A percentile compares a stretch with the other conserved stretches of the same genome.
These are phyloP conservation scores for Tipula lateralis DNA, from an alignment of 2,888 invertebrate genomes.

Conservation along the genomic window DNA sequence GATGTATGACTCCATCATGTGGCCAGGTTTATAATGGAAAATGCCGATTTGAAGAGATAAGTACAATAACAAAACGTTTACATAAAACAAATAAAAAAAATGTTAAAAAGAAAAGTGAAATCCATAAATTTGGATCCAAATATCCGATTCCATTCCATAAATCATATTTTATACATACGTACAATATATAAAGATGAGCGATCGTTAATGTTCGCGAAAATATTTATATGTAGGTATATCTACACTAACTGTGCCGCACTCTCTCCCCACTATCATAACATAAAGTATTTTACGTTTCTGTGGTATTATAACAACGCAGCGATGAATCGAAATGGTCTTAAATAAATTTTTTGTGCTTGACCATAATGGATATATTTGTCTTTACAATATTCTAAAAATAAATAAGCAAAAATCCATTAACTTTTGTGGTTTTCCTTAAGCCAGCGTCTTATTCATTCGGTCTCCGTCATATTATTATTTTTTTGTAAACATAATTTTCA, in stretches of 20 bases:
- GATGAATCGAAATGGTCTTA: background rate
- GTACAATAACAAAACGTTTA: background rate
- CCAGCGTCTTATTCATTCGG: background rate
- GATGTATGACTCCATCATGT: slow-evolving; percentile 7
- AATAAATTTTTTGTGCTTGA: background rate
- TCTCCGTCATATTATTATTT: background rate
- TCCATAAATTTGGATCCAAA: slow-evolving; percentile 19
- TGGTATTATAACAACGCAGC: background rate
- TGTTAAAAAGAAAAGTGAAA: background rate
- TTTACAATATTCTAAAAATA: slow-evolving; percentile 19
- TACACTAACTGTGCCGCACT: background rate
- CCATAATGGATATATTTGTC: slow-evolving; percentile 11
- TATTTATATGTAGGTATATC: background rate
- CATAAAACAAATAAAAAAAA: background rate
- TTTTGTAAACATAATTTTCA: background rate
- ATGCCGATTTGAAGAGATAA: slow-evolving; percentile 5
- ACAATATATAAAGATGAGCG: background rate
- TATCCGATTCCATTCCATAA: background rate
- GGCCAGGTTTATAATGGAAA: background rate
- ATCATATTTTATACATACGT: background rate
- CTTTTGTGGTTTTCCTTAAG: background rate
- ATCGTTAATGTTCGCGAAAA: slow-evolving; percentile 19
- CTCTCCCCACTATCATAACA: background rate
- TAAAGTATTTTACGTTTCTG: background rate
- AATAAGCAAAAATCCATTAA: background rate